Base-by-base conservation (phyloP, 2,113 vertebrate genomes). In the Tenebrosternarchus preto region DNA sequence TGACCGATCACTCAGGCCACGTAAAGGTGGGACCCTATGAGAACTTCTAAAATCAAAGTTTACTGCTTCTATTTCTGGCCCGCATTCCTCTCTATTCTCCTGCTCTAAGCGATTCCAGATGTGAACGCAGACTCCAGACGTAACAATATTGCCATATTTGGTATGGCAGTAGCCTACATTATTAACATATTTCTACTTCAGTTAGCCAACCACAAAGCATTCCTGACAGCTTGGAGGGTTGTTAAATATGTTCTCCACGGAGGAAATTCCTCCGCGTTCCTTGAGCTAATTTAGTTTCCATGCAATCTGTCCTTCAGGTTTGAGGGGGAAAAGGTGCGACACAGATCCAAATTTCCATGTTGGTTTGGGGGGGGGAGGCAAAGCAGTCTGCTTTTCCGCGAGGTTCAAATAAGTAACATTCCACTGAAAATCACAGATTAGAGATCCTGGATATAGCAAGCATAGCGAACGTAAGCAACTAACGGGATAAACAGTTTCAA, bases 131-230 rank as follows among this genome's bases (percentile, higher is more conserved):
- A 92, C 93, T 93, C 93, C 92, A 96, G 95, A 98, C 96, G 96
- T 98, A 98, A 99, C 95, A 95, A 94, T 96, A 98, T 98, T 94
- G 91, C 98, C 98, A 98, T 99, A 98, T 98, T 98, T 98, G 98
- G 96, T 98, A 96, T 94, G 95, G 96, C 95, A 96, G 95, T 95
- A 97, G 95, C 93, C 93, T 92, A 93, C 95, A 95, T 98, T 98
- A 98, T 97, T 96, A 94, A 94, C 96, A 98, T 98, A 96, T 96
- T 97, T 96, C 91, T 95, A 87, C 91, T 84, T 93, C 93, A 94
- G 93, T 95, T 95, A 95, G 93, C 93, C 94, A 94, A 96, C 95
- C 96, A 94, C 96, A 96, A 95, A 94, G 94, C 95, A 96, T 97
- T 97, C 95, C 95, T 95, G 95, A 96, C 95, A 95, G 93, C 93